Base-by-base conservation (phyloP, 2,797 vertebrate genomes). In the Danio tinwini region DNA sequence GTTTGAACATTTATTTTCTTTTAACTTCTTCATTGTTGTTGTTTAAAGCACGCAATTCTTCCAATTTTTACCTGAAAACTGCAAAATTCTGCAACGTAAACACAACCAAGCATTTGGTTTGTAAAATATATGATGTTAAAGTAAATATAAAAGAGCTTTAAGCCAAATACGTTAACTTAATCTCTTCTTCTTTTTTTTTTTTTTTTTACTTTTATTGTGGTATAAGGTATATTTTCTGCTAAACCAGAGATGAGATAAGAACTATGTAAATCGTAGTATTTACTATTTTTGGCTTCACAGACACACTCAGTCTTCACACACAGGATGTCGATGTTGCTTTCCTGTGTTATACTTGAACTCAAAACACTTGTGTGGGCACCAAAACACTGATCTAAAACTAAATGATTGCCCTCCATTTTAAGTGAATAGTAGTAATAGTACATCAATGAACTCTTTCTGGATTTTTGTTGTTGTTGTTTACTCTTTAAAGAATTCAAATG, bases 291-390 rank as follows among this genome's bases (percentile, higher is more conserved):
- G 5, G 19, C 7, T 14, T 74, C 10, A 74, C 29, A 62, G 9
- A 49, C 42, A 16, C 3, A 52, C 4, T 29, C 21, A 39, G 56
- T 80, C 42, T 1, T 37, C 67, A 59, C 52, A 55, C 72, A 85
- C 74, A 84, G 82, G 86, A 84, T 79, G 71, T 77, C 17, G 79
- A 59, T 70, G n/a, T 75, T 59, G 82, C 81, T 85, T 87, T 83
- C 81, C 81, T 84, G 74, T 87, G 78, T 81, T 49, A 53, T 50
- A 80, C 61, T 67, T 70, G 29, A 10, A 29, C 49, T 71, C 47
- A 71, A 37, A 56, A 68, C 73, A 76, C 59, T 44, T 58, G 74
- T 82, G 75, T 73, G 78, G 45, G 61, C 56, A 70, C 40, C 37
- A 11, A 58, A 42, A 40, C n/a, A 2, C 40, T 17, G 5, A 9